Base-by-base conservation (phyloP, 2,888 invertebrate genomes). In the Nemapogon koenigi region DNA sequence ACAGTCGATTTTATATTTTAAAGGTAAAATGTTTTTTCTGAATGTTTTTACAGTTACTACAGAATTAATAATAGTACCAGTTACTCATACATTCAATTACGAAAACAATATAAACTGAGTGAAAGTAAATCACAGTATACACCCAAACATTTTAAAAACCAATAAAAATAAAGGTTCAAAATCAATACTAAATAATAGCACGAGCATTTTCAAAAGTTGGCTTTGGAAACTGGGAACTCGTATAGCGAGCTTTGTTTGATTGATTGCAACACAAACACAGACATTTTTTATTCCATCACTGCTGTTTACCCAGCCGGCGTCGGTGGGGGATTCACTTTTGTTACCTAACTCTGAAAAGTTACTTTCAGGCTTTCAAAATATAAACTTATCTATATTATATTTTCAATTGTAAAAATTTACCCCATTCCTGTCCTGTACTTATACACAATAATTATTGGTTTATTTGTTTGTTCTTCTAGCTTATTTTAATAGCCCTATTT, bases 211-310 rank as follows among this genome's bases (percentile, higher is more conserved):
- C 51, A 53, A 63, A 68, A 68, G 71, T 71, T 68, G 60, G 65
- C 68, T 61, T 63, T 64, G 57, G 57, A 57, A 42, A 50, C 59
- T 50, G 57, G 53, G 51, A 58, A 55, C 51, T 55, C 53, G 52
- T 37, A 42, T 54, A 14, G 37, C 58, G 50, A 52, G 67, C 64
- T 62, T 64, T 71, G 68, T 73, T 68, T 71, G 75, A 73, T 69
- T 70, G 73, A 75, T 72, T 71, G 73, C 67, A 64, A 65, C 58
- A 61, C 69, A 71, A 70, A 71, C 65, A 70, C 43, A 46, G 53
- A 45, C 51, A 53, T 63, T 66, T 69, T 69, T 69, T 63, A 64
- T 62, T 66, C 61, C 54, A 59, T 62, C 59, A 54, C 52, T 48
- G 49, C 48, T 69, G 59, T 67, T 70, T 67, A 56, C 59, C 44